These are phyloP conservation scores for Scaptomyza pallida DNA, from an alignment of 1,140 invertebrate genomes.

Conservation along the genomic window DNA sequence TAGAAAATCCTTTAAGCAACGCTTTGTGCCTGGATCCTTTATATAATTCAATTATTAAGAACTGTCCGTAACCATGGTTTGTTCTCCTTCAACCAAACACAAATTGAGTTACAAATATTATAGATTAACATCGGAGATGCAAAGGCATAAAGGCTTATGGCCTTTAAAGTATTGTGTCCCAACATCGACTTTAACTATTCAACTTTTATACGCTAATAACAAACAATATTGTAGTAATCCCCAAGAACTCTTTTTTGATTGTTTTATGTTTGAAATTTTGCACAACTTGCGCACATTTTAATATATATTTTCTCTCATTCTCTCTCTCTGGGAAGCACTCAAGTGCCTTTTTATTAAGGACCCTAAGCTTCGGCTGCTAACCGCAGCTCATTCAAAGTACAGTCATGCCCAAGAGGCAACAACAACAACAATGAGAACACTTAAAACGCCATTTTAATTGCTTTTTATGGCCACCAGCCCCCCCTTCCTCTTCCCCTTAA, in stretches of 20 bases:
- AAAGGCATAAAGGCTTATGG: neutral
- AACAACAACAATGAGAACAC: neutral
- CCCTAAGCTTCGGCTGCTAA: conserved; percentile 14
- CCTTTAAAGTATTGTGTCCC: too few species aligned
- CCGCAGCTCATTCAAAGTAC: conserved; percentile 27
- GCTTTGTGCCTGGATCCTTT: neutral
- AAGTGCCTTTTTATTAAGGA: conserved; percentile 16
- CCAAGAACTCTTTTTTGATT: neutral
- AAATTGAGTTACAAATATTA: neutral
- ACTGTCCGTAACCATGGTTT: neutral
- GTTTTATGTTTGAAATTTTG: neutral
- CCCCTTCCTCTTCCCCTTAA: too few species aligned
- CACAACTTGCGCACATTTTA: neutral
- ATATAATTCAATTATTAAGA: neutral
- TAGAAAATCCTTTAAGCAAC: neutral
- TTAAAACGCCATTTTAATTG: conserved; percentile 46
- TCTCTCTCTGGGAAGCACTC: too few species aligned
- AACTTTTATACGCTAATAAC: neutral
- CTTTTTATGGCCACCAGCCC: conserved; percentile 28
- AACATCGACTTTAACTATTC: too few species aligned
- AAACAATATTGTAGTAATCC: neutral
- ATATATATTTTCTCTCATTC: conserved; percentile 5
- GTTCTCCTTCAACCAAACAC: neutral
- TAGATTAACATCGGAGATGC: neutral
- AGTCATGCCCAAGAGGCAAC: conserved; percentile 28